Base-by-base conservation (phyloP, 2,797 vertebrate species). In the Tinamus major region DNA sequence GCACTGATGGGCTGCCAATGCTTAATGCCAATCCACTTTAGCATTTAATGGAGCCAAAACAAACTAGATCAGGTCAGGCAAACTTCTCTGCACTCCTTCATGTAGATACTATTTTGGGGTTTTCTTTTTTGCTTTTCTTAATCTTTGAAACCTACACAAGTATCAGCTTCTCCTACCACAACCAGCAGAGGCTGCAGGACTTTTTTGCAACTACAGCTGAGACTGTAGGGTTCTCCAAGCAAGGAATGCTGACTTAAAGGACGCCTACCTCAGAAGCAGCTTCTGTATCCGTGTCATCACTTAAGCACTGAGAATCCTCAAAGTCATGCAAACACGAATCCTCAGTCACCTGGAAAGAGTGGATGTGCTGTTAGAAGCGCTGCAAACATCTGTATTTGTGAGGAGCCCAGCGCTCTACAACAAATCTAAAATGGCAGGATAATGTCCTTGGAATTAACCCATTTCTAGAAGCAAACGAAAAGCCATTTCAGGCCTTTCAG, bases 221-320 rank as follows among this genome's bases (percentile, higher is more conserved):
- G 89, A 63, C 42, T 11, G 24, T 12, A 44, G 41, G 20, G 19
- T 42, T 5, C 44, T 23, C 58, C 72, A 46, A 72, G 68, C 6
- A 48, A 29, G 55, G 65, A 37, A 29, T 4, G 7, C 61, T 87
- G 80, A 31, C 61, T 70, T 35, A 15, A 56, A 48, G 64, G 23
- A 87, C 26, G 44, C 94, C 49, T 96, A 99, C 99, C 98, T 99
- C 98, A 59, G 98, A 98, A 75, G 98, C 98, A 95, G 98, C 96
- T 95, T 99, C 99, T 31, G 97, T 98, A 84, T 99, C 99, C 0
- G 98, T 99, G 92, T 99, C 99, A 59, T 99, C 99, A 29, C 98
- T 99, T 85, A 99, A 95, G 96, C 98, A 98, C 67, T 98, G 99
- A 1, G 98, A 98, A 92, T 99, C 98, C 92, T 99, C 99, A n/a